Evolutionary conservation across 2,797 vertebrate species (phyloP).

Genomic region (Rhodeus uyekii): DNA sequence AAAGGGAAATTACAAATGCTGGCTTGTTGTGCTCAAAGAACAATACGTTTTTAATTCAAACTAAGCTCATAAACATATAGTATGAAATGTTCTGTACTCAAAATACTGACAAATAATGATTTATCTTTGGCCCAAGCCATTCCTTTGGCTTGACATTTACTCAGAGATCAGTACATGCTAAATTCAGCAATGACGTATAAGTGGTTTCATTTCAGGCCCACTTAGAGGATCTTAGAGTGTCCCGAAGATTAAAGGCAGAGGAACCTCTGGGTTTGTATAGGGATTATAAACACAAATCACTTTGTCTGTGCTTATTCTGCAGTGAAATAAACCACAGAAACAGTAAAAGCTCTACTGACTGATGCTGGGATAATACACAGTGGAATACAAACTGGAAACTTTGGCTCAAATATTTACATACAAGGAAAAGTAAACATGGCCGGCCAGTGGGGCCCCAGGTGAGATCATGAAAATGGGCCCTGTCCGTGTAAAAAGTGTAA

Average conservation of each 20-base stretch:
- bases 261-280: conserved; percentile 1
- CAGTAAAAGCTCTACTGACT: background rate
- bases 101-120: conserved; percentile 47
- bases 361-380: background rate
- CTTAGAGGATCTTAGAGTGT: background rate
- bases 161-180: conserved; percentile 3
- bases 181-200: background rate
- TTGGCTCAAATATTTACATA: conserved; percentile 20
- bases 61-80: conserved; percentile 32
- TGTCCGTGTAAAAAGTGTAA: background rate
- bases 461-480: background rate
- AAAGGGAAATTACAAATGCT: background rate
- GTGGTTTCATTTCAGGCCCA: background rate
- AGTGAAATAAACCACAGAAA: conserved; percentile 7
- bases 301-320: conserved; percentile 22
- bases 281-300: conserved; percentile 34
- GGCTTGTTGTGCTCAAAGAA: background rate
- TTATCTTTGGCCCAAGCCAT: conserved; percentile 22
- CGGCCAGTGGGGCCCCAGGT: background rate
- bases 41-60: background rate
- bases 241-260: conserved; percentile 41
- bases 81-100: conserved; percentile 32
- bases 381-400: conserved; percentile 3
- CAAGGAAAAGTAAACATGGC: conserved; percentile 14
- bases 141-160: background rate